Percentiles rank a stretch among this genome's conserved stretches.
These are phyloP conservation scores for Drosophila putrida DNA, from an alignment of 2,888 invertebrate species.

Conservation along the genomic window DNA sequence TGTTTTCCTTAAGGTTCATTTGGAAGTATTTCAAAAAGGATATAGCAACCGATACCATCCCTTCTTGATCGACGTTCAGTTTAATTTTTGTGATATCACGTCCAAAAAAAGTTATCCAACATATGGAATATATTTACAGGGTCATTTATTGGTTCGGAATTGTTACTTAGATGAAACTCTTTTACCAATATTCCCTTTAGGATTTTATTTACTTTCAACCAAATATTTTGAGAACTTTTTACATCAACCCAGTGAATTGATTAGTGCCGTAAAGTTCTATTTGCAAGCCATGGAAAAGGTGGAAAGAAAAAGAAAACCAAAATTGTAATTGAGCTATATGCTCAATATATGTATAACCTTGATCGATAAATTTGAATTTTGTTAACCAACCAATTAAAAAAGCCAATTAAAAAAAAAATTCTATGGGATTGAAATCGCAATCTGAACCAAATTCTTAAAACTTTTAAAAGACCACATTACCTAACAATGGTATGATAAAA, in stretches of 20 bases:
- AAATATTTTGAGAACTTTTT: background rate
- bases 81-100: conserved; percentile 10
- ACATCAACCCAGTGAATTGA: background rate
- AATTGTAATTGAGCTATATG: too few species aligned
- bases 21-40: conserved; percentile 12
- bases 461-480: too few species aligned
- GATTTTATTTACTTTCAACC: background rate
- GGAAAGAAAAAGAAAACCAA: too few species aligned
- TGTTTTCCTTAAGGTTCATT: background rate
- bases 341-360: too few species aligned
- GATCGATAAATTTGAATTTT: too few species aligned
- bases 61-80: background rate
- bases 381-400: too few species aligned
- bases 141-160: background rate
- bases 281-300: too few species aligned
- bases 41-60: conserved; percentile 25
- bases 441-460: too few species aligned
- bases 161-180: background rate
- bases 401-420: too few species aligned
- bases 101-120: background rate
- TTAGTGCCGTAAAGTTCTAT: background rate
- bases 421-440: too few species aligned
- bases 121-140: conserved; percentile 1
- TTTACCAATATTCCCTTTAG: background rate
- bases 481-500: too few species aligned